Evolutionary conservation across 2,113 vertebrate genomes (phyloP), one percentile per base, ranked within the genome.

Genomic region (Poicephalus gulielmi): DNA sequence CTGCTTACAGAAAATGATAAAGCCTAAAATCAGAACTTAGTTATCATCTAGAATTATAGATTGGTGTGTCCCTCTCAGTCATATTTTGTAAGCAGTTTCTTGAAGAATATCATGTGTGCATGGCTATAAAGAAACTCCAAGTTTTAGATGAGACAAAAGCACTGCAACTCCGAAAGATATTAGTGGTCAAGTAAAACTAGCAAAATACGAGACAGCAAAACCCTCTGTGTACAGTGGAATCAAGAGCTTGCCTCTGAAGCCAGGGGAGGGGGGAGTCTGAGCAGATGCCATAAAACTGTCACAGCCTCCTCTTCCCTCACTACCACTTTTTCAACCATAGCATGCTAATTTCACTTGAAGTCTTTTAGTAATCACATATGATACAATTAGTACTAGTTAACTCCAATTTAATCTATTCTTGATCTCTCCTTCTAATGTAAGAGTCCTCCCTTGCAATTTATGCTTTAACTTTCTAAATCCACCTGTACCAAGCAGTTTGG

Each of bases 261-360:
- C 1, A 7, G 4, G 14, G 0, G 1, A 2, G 3, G 4, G 5
- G 12, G 1, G 7, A 52, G 13, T 43, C 30, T 46, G 22, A 76
- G 27, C 28, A 91, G 68, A 44, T 49, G 24, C 28, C 31, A 25
- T 24, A 50, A 69, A 75, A 80, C 31, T 71, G 7, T 18, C 81
- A 81, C 5, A 70, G 23, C 20, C 41, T 76, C 25, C 9, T 85
- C n/a, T 52, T 62, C n/a, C 24, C 39, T 18, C 41, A 59, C 25
- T 59, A 33, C 11, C 27, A 35, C 27, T 79, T 90, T 49, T 83
- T 49, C 79, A 85, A 57, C 20, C 5, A 23, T 0, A 68, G 20
- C 10, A 35, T 11, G 13, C 14, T 37, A 13, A 73, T 49, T 86
- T 63, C 44, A 81, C n/a, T 74, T 44, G 8, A 83, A 78, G 19